A percentile compares a stretch with the other conserved stretches of the same genome.
Conservation (phyloP, 2,113 vertebrate species). For the Nansenia antarctica region DNA sequence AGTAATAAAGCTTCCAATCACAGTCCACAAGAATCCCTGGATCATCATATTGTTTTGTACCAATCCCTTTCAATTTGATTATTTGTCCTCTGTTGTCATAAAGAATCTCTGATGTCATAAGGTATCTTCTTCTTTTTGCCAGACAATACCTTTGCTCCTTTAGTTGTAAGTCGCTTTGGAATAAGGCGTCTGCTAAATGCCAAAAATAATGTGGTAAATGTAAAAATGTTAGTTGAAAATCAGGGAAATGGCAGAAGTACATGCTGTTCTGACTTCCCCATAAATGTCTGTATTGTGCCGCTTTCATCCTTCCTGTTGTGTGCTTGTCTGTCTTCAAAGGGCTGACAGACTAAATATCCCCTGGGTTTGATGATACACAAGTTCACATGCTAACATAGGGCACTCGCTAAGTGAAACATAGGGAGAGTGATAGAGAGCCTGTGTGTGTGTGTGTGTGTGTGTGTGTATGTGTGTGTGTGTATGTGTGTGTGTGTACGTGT, state of each 20-base stretch:
- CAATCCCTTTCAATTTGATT: conserved; percentile 53
- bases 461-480: too few species aligned
- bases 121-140: background rate
- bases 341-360: conserved; percentile 53
- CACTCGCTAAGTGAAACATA: conserved; percentile 52
- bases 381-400: conserved; percentile 63
- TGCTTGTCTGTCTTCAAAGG: conserved; percentile 68
- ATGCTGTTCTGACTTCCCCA: conserved; percentile 60
- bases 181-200: too few species aligned
- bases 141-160: conserved; percentile 27
- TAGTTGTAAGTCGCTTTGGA: too few species aligned
- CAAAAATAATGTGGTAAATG: too few species aligned
- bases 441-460: too few species aligned
- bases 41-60: conserved; percentile 12
- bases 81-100: conserved; percentile 51
- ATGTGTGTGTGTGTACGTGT: too few species aligned
- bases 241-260: conserved; percentile 63
- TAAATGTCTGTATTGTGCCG: conserved; percentile 64
- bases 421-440: conserved; percentile 43
- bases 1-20: background rate
- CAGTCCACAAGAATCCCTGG: conserved; percentile 39
- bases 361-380: conserved; percentile 56
- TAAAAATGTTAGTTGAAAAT: too few species aligned
- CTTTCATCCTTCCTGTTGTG: conserved; percentile 63
- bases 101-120: too few species aligned